Evolutionary conservation across 2,797 vertebrate species (phyloP).

Genomic region (Oryzias sinensis): DNA sequence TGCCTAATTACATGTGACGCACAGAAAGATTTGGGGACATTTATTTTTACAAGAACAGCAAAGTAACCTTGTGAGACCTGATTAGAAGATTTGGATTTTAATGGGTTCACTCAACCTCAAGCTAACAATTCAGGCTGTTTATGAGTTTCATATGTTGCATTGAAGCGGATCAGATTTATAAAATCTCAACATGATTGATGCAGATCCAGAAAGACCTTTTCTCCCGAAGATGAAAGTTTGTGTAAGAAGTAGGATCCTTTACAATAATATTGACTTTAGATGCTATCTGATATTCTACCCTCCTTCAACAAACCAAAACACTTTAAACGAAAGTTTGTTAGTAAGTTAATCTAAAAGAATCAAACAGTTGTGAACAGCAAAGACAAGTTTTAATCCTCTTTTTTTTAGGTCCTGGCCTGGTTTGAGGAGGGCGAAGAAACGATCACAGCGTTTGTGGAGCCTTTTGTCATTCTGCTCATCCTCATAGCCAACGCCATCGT

Average conservation of each 20-base stretch:
- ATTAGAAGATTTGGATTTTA: not conserved
- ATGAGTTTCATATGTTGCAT: too few species aligned
- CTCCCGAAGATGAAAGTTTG: too few species aligned
- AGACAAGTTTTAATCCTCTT: not conserved
- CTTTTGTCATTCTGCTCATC: conserved; percentile 98
- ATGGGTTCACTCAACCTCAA: not conserved
- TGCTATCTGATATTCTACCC: too few species aligned
- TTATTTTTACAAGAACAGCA: conserved; percentile 16
- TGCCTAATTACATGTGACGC: conserved; percentile 26
- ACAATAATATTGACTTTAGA: too few species aligned
- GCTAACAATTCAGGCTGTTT: conserved; percentile 2
- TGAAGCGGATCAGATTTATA: too few species aligned
- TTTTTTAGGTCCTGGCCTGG: conserved; percentile 93
- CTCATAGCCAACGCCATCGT: conserved; percentile 98
- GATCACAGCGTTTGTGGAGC: conserved; percentile 98
- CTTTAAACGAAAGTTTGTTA: too few species aligned
- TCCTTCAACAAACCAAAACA: too few species aligned
- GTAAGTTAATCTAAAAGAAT: too few species aligned
- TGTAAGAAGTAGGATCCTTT: too few species aligned
- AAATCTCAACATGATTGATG: too few species aligned
- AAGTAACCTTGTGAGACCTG: not conserved
- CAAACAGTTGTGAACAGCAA: not conserved
- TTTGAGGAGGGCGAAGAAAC: conserved; percentile 99
- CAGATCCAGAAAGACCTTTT: too few species aligned
- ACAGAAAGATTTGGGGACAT: conserved; percentile 21